phyloP scores from a whole-genome alignment of 2,888 invertebrate species.

The Eumacrocentrus americanus region DNA sequence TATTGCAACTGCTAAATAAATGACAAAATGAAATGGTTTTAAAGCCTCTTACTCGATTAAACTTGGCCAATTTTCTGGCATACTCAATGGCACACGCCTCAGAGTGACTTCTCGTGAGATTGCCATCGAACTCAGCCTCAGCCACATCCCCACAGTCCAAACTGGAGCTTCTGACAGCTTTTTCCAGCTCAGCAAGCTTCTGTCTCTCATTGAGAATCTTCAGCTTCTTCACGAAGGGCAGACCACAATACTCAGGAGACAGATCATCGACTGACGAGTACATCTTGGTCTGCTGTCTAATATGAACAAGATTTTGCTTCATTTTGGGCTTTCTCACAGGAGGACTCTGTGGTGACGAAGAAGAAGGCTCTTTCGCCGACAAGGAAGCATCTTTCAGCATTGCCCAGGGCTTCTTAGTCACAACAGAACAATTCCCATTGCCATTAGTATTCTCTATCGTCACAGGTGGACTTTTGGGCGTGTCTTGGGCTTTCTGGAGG shows the following conservation, averaged over 20 bases:
- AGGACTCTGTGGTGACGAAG: conserved; percentile 45
- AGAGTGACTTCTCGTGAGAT: conserved; percentile 78
- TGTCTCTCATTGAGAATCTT: conserved; percentile 89
- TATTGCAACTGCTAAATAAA: not conserved
- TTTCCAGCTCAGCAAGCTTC: conserved; percentile 82
- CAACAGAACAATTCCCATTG: conserved; percentile 38
- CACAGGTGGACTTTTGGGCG: conserved; percentile 22
- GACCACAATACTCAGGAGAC: conserved; percentile 84
- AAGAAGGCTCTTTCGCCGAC: conserved; percentile 36
- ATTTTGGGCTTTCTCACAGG: conserved; percentile 41
- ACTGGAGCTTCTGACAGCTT: conserved; percentile 80
- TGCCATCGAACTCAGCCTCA: conserved; percentile 65
- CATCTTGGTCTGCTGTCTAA: conserved; percentile 65
- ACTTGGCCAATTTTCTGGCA: conserved; percentile 55
- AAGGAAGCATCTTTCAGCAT: conserved; percentile 76
- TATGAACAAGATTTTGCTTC: conserved; percentile 50
- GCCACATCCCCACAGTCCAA: conserved; percentile 74
- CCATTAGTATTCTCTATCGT: conserved; percentile 48
- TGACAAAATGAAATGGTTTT: not conserved
- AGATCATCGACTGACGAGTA: conserved; percentile 86
- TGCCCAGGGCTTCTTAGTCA: conserved; percentile 73
- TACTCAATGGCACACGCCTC: conserved; percentile 80
- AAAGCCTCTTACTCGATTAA: conserved; percentile 49
- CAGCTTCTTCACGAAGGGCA: conserved; percentile 86
- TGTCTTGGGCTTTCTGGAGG: conserved; percentile 16